Conservation (phyloP, 1,140 invertebrate genomes). For the Trissolcus basalis region DNA sequence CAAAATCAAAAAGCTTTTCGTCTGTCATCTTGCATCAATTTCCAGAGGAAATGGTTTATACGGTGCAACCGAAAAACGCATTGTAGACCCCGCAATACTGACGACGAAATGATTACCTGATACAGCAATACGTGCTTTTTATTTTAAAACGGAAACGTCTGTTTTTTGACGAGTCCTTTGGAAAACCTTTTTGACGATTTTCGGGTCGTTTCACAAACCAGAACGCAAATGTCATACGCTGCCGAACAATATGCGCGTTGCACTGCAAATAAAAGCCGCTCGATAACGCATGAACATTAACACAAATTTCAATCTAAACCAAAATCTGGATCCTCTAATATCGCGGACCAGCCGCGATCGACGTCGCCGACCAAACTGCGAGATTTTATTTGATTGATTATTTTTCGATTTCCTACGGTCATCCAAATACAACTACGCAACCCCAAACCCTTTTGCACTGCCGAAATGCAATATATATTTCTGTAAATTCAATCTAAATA, state of each 20-base stretch:
- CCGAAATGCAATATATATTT: no score
- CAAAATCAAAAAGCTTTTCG: no score
- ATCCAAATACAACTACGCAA: conserved; percentile 18
- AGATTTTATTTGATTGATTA: conserved; percentile 59
- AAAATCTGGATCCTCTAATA: no score
- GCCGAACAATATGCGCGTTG: no score
- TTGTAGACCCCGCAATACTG: background rate
- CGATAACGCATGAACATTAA: conserved; percentile 2
- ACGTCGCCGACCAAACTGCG: no score
- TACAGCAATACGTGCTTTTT: conserved; percentile 39
- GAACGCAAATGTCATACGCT: background rate
- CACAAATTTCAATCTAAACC: background rate
- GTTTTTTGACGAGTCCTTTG: conserved; percentile 10
- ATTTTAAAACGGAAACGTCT: conserved; percentile 17
- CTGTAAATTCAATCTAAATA: no score
- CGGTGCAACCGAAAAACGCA: background rate
- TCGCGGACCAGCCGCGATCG: no score
- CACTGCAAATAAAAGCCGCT: no score
- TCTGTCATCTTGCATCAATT: no score
- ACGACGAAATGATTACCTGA: conserved; percentile 26
- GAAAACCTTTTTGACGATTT: conserved; percentile 8
- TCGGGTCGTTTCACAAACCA: background rate
- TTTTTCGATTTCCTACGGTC: conserved; percentile 58
- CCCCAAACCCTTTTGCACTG: no score
- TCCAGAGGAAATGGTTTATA: no score